phyloP scores from a whole-genome alignment of 2,888 invertebrate species.

The Aphodius granarius region DNA sequence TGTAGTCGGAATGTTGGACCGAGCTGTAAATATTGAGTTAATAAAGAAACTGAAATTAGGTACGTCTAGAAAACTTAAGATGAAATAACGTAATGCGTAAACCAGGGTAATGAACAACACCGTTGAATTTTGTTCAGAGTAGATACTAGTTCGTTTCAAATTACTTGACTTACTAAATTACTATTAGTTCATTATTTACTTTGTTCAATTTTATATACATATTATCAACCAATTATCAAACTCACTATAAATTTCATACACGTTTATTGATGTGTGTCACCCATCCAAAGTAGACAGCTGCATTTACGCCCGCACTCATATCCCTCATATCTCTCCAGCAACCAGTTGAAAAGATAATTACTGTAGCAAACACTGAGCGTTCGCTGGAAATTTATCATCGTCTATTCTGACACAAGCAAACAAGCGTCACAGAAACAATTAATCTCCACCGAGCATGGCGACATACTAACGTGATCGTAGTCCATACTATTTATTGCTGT shows the following conservation, averaged over 20 bases:
- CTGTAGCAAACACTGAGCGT: background rate
- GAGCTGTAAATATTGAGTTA: no score
- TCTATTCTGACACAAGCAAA: background rate
- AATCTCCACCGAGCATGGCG: background rate
- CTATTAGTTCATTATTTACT: no score
- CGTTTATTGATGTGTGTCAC: background rate
- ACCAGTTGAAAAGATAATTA: background rate
- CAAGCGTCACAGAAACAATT: background rate
- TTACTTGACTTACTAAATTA: no score
- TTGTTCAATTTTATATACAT: no score
- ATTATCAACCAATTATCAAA: background rate
- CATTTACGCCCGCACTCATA: no score
- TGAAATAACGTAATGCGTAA: no score
- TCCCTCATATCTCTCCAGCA: background rate
- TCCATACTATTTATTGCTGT: background rate
- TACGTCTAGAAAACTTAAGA: no score
- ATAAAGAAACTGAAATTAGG: no score
- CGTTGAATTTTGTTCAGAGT: no score
- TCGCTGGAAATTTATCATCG: background rate
- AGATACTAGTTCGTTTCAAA: no score
- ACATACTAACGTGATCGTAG: background rate
- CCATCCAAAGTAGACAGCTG: background rate
- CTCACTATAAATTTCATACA: background rate
- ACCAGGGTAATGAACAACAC: no score
- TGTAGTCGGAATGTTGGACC: no score